Evolutionary conservation across 37 sponge, comb jelly and placozoan genomes (phyloP).

Genomic region (Theonella swinhoei): DNA sequence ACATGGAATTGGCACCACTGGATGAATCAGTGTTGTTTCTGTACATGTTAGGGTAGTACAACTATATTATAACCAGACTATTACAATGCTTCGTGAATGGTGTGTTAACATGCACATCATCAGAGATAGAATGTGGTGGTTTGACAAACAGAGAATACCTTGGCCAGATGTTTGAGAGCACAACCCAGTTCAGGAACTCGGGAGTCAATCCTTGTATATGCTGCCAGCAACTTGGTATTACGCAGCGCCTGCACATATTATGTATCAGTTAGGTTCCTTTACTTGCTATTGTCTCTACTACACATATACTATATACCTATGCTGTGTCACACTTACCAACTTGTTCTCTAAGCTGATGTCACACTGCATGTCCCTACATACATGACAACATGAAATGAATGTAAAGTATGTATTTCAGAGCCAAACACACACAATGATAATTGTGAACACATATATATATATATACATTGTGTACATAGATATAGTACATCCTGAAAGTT

Average conservation of each 20-base stretch:
- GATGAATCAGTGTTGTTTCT: too few relatives aligned
- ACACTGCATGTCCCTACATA: slow-evolving; percentile 47
- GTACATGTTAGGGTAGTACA: too few relatives aligned
- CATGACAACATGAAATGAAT: background rate
- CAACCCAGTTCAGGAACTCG: slow-evolving; percentile 70
- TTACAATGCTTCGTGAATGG: too few relatives aligned
- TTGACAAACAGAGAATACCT: slow-evolving; percentile 54
- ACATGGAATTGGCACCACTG: too few relatives aligned
- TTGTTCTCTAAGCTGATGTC: slow-evolving; percentile 77
- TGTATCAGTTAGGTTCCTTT: too few relatives aligned
- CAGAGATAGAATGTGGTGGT: too few relatives aligned
- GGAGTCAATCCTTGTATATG: slow-evolving; percentile 67
- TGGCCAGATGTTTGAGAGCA: slow-evolving; percentile 79
- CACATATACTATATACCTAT: too few relatives aligned
- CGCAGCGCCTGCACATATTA: slow-evolving; percentile 77
- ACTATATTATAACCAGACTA: too few relatives aligned
- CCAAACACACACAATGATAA: background rate
- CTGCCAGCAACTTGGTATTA: slow-evolving; percentile 73
- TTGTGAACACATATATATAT: background rate
- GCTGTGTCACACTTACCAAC: slow-evolving; percentile 64
- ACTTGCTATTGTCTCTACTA: too few relatives aligned
- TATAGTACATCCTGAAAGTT: too few relatives aligned
- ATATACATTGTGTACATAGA: background rate
- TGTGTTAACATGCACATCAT: too few relatives aligned
- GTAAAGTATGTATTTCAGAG: background rate